Evolutionary conservation across 1,140 invertebrate species (phyloP), one percentile per base, ranked within the genome.

Genomic region (Pseudobourletiella spinata): DNA sequence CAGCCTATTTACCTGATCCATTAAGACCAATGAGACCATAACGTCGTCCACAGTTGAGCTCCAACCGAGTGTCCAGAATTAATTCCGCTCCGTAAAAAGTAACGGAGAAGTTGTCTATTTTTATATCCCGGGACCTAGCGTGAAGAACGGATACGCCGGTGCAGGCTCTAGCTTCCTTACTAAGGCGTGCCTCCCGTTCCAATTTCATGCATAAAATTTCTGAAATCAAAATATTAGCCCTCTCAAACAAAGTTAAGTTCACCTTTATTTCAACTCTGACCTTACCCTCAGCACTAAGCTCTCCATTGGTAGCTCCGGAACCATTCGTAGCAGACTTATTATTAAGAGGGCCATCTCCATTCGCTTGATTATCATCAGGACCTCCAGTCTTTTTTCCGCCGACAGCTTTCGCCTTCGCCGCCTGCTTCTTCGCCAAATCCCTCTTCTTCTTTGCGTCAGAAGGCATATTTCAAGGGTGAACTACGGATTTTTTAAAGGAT

Each of bases 41-140:
- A 69, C 96, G 83, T 70, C 94, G 79, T 0, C 95, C 95, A 75
- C 91, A 95, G 79, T 98, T 99, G 71, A 99, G 81, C 77, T 99
- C 96, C 0, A 99, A 78, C 74, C 91, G 86, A 0, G 96, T 96
- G 75, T 99, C 97, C 73, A 89, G 87, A 51, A 99, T 80, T 60
- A 99, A 79, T 79, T 99, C 97, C 70, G 85, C 83, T 50, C 97
- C 97, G 75, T 99, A 95, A 76, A 99, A 99, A 51, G 93, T 98
- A 56, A 99, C 91, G 32, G 95, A 96, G 72, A 99, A 89, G 74
- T 92, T 96, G 57, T 89, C 88, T 71, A 99, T 95, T 76, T 99
- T 98, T 28, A 99, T 82, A 77, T 99, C 96, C 63, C 96, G 81
- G 64, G 92, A 93, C 65, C 91, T 85, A 11, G 91, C 90, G 79